Conservation (phyloP, 2,888 invertebrate species). For the Nasonovia ribisnigri region DNA sequence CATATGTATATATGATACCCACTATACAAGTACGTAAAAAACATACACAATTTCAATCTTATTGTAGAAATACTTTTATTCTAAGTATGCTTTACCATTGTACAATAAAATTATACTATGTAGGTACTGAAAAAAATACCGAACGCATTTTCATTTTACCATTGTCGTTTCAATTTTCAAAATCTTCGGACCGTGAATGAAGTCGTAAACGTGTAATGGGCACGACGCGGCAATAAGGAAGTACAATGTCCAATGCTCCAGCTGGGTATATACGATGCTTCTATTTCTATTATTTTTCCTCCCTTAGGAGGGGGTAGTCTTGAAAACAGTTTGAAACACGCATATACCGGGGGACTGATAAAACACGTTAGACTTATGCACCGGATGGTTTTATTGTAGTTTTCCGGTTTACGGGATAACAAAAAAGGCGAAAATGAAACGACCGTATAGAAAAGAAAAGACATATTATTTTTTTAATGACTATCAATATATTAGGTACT, state of each 20-base stretch:
- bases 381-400: constrained; percentile 60
- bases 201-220: constrained; percentile 63
- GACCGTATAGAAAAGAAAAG: constrained; percentile 20
- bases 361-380: constrained; percentile 49
- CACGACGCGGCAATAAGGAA: constrained; percentile 53
- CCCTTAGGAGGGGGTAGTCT: constrained; percentile 45
- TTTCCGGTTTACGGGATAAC: constrained; percentile 47
- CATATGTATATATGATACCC: no score
- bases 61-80: not conserved
- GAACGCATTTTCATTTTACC: constrained; percentile 13
- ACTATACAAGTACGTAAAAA: not conserved
- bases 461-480: constrained; percentile 33
- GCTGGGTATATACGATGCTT: constrained; percentile 16
- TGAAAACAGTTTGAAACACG: constrained; percentile 24
- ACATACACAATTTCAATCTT: not conserved
- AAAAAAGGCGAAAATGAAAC: constrained; percentile 42
- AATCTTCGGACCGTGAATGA: constrained; percentile 64
- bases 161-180: constrained; percentile 62
- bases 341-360: constrained; percentile 57
- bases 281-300: constrained; percentile 56
- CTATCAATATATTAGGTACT: not conserved
- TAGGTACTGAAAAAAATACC: constrained; percentile 23
- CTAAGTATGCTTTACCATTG: not conserved
- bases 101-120: not conserved
- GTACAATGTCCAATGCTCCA: constrained; percentile 45